Base-by-base conservation (phyloP, 2,888 invertebrate genomes). In the Antheraea yamamai region DNA sequence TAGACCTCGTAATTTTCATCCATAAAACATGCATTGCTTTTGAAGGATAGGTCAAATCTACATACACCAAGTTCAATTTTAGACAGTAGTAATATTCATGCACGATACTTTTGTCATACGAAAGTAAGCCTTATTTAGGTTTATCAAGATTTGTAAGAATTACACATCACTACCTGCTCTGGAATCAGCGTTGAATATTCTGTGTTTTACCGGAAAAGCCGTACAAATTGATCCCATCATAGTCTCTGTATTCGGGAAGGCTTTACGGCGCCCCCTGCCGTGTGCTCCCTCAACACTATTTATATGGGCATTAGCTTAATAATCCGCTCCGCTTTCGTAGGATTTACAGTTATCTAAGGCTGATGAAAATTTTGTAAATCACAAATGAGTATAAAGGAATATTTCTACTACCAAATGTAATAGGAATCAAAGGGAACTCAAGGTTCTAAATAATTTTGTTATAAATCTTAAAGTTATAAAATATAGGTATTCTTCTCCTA, bases 191-290 rank as follows among this genome's bases (percentile, higher is more conserved):
- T 70, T 70, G n/a, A 70, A 70, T 70, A 70, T 70, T 70, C 70
- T 70, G 39, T 70, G 70, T 70, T 39, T 70, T 8, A 70, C 20
- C n/a, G 20, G 70, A 70, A 70, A 86, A 89, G 89, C 91, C 84
- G 88, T 91, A 93, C 92, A 93, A 92, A 93, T 93, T 91, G 89
- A 87, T 88, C 87, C 86, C 88, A 89, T 89, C 89, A 87, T 81
- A 80, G 81, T 86, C 80, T 81, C 80, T 16, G 81, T 81, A 81
- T 81, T 81, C 81, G 82, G 79, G 64, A 30, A 81, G 82, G 70
- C 39, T 82, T 84, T 82, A 83, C 82, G 83, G 82, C 82, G 84
- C 80, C 80, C 84, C 84, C 82, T 30, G 16, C 64, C 64, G 86
- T 87, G 87, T 84, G 87, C 85, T 83, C 79, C 83, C 87, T 86